Evolutionary conservation across 1,140 invertebrate genomes (phyloP).

Genomic region (Papilio polytes): DNA sequence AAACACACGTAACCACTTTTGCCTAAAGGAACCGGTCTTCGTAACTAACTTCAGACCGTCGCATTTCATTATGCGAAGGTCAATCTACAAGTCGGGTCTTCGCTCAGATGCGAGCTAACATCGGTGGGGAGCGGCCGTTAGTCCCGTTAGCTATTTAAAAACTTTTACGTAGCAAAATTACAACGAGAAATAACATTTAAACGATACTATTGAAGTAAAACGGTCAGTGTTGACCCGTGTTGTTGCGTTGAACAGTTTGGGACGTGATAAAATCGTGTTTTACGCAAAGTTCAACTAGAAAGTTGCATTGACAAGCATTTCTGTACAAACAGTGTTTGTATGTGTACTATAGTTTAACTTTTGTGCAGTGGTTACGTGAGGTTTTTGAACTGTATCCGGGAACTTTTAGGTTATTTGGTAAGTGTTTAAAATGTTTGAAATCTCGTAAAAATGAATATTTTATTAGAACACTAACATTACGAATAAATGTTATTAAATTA

Average conservation of each 20-base stretch:
- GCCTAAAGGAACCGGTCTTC: constrained; percentile 69
- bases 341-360: constrained; percentile 49
- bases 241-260: neutral
- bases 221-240: constrained; percentile 17
- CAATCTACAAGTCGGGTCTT: constrained; percentile 49
- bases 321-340: constrained; percentile 48
- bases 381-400: constrained; percentile 60
- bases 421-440: constrained; percentile 48
- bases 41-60: constrained; percentile 62
- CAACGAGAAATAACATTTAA: constrained; percentile 33
- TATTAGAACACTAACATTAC: neutral
- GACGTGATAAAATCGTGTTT: constrained; percentile 13
- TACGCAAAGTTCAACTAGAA: constrained; percentile 47
- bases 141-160: constrained; percentile 41
- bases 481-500: neutral
- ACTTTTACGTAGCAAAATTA: constrained; percentile 56
- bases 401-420: constrained; percentile 58
- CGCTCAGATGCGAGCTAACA: constrained; percentile 52
- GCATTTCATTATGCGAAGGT: constrained; percentile 72
- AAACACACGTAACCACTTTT: constrained; percentile 62
- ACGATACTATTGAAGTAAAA: constrained; percentile 5
- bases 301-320: constrained; percentile 55
- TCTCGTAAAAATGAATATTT: neutral
- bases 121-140: constrained; percentile 46
- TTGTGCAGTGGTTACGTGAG: constrained; percentile 54